Percentiles rank a stretch among this genome's conserved stretches.
These are phyloP conservation scores for Catharus fuscescens DNA, from an alignment of 2,113 vertebrate genomes.

Conservation along the genomic window DNA sequence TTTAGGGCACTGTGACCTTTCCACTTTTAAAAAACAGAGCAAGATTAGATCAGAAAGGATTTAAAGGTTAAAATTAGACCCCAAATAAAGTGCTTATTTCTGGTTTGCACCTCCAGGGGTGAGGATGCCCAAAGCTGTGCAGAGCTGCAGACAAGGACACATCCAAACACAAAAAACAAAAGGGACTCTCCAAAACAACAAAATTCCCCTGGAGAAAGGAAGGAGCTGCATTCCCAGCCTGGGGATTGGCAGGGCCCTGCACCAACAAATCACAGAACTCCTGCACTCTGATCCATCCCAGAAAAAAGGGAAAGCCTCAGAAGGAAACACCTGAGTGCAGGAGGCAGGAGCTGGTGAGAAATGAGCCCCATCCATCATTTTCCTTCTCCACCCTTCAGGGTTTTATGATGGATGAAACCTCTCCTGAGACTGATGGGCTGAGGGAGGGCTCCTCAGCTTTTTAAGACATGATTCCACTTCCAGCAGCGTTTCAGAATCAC, in stretches of 20 bases:
- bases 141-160: not conserved
- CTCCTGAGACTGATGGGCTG: not conserved
- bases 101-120: not conserved
- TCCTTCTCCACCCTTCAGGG: not conserved
- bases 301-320: not conserved
- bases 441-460: not conserved
- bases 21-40: not conserved
- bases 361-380: not conserved
- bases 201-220: fast-evolving
- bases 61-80: not conserved
- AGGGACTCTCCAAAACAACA: fast-evolving
- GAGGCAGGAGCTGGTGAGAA: not conserved
- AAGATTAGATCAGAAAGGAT: not conserved
- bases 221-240: not conserved
- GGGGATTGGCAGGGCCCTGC: no score
- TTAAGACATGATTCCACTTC: not conserved
- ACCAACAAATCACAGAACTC: not conserved
- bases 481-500: not conserved
- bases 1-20: slow-evolving; percentile 20
- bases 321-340: not conserved
- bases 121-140: not conserved
- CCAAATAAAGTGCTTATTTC: not conserved
- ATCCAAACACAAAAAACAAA: fast-evolving
- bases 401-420: not conserved
- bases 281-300: not conserved